Evolutionary conservation across 2,797 vertebrate species (phyloP).

Genomic region (Zenarchopterus dispar): DNA sequence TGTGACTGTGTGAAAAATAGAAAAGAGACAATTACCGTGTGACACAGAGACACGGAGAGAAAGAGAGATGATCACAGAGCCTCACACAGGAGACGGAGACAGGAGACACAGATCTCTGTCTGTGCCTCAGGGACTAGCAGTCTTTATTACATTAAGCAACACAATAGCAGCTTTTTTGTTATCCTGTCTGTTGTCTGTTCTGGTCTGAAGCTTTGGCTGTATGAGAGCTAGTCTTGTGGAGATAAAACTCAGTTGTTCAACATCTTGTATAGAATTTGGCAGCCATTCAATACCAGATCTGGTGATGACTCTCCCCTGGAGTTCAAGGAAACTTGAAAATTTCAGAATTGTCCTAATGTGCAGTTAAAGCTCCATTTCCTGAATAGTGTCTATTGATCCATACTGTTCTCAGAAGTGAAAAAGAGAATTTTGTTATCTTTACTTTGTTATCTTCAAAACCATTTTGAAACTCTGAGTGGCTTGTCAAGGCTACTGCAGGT

Average conservation of each 20-base stretch:
- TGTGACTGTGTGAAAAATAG: conserved; percentile 35
- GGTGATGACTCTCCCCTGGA: neutral
- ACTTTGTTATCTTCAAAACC: no score
- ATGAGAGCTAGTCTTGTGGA: no score
- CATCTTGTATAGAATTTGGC: conserved; percentile 28
- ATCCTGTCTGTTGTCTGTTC: conserved; percentile 42
- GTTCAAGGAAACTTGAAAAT: conserved; percentile 10
- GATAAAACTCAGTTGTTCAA: conserved; percentile 1
- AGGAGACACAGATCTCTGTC: conserved; percentile 45
- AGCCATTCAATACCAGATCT: conserved; percentile 2
- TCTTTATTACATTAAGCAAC: conserved; percentile 78
- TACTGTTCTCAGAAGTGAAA: no score
- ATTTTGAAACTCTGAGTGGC: no score
- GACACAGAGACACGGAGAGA: conserved; percentile 14
- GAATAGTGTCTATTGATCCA: no score
- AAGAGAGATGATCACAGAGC: conserved; percentile 27
- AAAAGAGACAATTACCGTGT: conserved; percentile 23
- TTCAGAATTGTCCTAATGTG: neutral
- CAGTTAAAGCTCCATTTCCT: no score
- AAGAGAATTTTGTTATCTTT: no score
- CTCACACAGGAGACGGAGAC: conserved; percentile 43
- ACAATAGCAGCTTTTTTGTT: conserved; percentile 51
- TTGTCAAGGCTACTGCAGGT: no score
- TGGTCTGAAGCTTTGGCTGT: conserved; percentile 36
- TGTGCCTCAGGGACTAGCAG: conserved; percentile 49